Percentiles rank a stretch among this genome's conserved stretches.
Evolutionary conservation across 2,797 vertebrate species (phyloP).

Genomic region (Mareca penelope): DNA sequence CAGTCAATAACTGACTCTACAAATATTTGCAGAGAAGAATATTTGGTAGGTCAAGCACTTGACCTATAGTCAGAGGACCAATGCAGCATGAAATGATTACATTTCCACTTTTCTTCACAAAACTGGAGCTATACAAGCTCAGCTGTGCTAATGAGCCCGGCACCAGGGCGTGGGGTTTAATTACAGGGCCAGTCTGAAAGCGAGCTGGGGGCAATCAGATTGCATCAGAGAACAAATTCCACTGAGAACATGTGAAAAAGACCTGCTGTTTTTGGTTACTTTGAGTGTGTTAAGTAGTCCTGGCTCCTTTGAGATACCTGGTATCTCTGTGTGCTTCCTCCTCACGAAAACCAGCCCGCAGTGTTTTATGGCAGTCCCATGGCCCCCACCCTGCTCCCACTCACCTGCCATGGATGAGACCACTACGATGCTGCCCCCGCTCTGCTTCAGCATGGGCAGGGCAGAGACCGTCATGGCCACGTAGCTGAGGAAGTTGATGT

Average conservation of each 20-base stretch:
- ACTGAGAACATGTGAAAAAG: background rate
- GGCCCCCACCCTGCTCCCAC: background rate
- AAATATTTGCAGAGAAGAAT: background rate
- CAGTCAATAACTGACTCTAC: background rate
- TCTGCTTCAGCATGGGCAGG: slow-evolving; percentile 80
- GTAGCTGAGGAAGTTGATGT: slow-evolving; percentile 81
- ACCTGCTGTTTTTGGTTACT: background rate
- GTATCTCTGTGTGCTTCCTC: background rate
- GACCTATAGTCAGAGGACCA: background rate
- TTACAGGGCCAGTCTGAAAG: background rate
- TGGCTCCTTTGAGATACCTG: background rate
- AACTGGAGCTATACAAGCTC: background rate
- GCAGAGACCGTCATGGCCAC: slow-evolving; percentile 70
- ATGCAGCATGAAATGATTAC: background rate
- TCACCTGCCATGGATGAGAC: slow-evolving; percentile 81
- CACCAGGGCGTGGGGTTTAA: background rate
- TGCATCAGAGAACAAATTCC: background rate
- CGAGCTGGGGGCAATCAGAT: rapidly evolving
- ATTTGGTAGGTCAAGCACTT: no score
- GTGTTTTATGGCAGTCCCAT: rapidly evolving
- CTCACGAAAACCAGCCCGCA: background rate
- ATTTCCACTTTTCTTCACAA: background rate
- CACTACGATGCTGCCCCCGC: slow-evolving; percentile 76
- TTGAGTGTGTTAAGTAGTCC: rapidly evolving
- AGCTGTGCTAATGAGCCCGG: background rate